phyloP scores from a whole-genome alignment of 2,797 vertebrate genomes.

The Sebastolobus altivelis region DNA sequence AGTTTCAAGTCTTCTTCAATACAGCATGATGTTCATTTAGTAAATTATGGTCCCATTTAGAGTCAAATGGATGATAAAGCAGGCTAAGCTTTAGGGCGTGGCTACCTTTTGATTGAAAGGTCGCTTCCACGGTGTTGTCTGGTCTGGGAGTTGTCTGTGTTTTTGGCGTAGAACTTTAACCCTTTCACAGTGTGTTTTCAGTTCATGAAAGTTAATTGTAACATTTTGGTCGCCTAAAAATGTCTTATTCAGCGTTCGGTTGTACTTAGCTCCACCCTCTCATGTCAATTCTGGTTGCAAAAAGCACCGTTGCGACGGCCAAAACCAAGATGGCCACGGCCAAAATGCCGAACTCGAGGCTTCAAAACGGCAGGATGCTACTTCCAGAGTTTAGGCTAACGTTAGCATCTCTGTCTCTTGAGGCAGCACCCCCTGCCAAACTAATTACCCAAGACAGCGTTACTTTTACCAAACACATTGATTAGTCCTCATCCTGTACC shows the following conservation, averaged over 20 bases:
- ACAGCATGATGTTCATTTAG: no score
- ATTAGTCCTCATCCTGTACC: neutral
- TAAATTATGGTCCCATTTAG: no score
- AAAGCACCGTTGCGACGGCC: neutral
- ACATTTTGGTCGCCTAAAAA: no score
- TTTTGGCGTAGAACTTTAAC: no score
- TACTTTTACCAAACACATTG: neutral
- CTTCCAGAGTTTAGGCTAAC: neutral
- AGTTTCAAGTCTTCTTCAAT: rapidly evolving
- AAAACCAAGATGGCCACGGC: neutral
- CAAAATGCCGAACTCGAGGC: neutral
- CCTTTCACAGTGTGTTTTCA: no score
- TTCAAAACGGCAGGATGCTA: neutral
- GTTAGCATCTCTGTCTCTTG: neutral
- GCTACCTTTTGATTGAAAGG: no score
- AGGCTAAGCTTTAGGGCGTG: no score
- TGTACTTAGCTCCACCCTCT: no score
- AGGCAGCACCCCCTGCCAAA: neutral
- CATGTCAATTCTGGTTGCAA: neutral
- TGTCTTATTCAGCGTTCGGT: neutral
- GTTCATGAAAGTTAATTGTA: no score
- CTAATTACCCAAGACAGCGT: neutral
- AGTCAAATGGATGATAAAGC: no score
- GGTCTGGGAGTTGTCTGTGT: no score
- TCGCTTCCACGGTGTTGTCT: no score